These are phyloP conservation scores for Coluber constrictor DNA, from an alignment of 2,797 vertebrate genomes.

Conservation along the genomic window DNA sequence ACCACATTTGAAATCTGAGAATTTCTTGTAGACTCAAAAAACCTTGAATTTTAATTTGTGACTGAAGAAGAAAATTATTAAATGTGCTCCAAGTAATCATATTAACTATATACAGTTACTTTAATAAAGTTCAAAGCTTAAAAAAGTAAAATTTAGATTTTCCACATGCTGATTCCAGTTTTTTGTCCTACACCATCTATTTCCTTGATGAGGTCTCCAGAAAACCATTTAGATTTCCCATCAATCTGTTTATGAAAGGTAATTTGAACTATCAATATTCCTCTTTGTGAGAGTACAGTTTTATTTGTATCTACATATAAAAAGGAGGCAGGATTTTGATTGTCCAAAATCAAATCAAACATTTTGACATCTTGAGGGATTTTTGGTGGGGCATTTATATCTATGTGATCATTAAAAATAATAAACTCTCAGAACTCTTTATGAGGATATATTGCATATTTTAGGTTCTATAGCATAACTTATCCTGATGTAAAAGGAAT, in stretches of 20 bases:
- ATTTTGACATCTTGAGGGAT: not conserved
- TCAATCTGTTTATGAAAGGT: not conserved
- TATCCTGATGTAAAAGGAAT: not conserved
- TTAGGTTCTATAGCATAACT: not conserved
- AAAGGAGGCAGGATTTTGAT: not conserved
- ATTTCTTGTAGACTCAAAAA: not conserved
- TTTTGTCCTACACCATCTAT: not conserved
- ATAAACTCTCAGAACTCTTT: not conserved
- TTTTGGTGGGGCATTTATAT: not conserved
- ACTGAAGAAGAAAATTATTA: not conserved
- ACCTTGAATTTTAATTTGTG: not conserved
- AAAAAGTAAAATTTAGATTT: not conserved
- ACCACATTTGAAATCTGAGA: not conserved
- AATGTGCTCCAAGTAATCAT: not conserved
- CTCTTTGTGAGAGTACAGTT: not conserved
- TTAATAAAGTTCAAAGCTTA: not conserved
- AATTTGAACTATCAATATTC: not conserved
- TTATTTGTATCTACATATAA: not conserved
- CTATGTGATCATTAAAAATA: not conserved
- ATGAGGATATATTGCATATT: not conserved
- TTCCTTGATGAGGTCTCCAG: not conserved
- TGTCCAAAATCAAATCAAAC: not conserved
- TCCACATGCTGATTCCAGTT: not conserved
- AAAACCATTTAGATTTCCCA: not conserved
- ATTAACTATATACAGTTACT: not conserved